Evolutionary conservation across 2,888 invertebrate species (phyloP).

Genomic region (Laspeyria flexula): DNA sequence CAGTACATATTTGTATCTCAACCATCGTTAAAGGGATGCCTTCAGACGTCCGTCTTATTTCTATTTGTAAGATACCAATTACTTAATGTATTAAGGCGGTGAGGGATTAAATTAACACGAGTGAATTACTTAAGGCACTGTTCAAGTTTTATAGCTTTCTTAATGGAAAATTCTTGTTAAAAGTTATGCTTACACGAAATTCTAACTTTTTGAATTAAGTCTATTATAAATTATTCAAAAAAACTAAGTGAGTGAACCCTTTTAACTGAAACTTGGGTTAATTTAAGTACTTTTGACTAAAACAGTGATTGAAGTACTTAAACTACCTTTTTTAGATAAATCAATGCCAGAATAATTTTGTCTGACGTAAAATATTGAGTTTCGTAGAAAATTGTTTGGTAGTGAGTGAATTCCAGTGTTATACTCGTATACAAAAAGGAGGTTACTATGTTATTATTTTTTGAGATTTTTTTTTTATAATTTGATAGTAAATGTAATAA

Average conservation of each 20-base stretch:
- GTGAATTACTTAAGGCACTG: slow-evolving; percentile 20
- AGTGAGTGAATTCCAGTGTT: no score
- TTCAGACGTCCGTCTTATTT: background rate
- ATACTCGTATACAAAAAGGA: no score
- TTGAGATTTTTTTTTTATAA: no score
- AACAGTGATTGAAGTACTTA: no score
- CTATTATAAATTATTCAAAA: slow-evolving; percentile 19
- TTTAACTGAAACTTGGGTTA: background rate
- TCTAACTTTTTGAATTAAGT: slow-evolving; percentile 18
- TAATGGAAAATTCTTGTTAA: slow-evolving; percentile 32
- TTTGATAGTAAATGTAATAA: no score
- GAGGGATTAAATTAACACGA: slow-evolving; percentile 32
- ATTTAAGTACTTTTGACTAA: no score
- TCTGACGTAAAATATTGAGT: no score
- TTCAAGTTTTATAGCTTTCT: slow-evolving; percentile 23
- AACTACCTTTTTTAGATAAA: no score
- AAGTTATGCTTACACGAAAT: slow-evolving; percentile 10
- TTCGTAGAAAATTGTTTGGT: no score
- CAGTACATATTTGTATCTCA: background rate
- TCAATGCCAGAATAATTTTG: no score
- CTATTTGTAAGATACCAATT: slow-evolving; percentile 5
- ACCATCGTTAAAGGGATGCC: background rate
- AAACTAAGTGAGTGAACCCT: slow-evolving; percentile 4
- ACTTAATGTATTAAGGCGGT: slow-evolving; percentile 16
- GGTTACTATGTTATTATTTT: no score